Evolutionary conservation across 2,113 vertebrate genomes (phyloP), one percentile per base, ranked within the genome.

Genomic region (Campylomormyrus numenius): DNA sequence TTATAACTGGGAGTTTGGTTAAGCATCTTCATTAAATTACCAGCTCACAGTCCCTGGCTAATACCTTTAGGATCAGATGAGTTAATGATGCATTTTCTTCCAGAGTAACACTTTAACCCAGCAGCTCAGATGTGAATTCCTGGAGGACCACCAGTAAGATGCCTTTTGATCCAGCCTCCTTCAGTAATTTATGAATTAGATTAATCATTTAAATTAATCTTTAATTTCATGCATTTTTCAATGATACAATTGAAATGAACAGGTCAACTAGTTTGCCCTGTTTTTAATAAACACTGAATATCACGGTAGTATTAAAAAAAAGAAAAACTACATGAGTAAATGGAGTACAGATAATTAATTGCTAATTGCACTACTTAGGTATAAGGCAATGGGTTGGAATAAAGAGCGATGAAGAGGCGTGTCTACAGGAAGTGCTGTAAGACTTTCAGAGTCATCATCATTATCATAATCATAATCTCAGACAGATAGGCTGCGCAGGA

Each of bases 151-250:
- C n/a, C n/a, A 27, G 85, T 86, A 50, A 21, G 85, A 50, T 49
- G 5, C 46, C 48, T 50, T 86, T 31, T 52, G 48, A 50, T 87
- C 27, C 85, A 87, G 27, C 27, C 13, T 49, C 85, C 48, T 87
- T 27, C 50, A 53, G 83, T 87, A 87, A 87, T 53, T 87, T 42
- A 80, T 39, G 15, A 42, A 35, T 80, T 85, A 46, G 45, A 45
- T 85, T 85, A 85, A 85, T 85, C 83, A n/a, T 85, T 24, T 85
- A 45, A 42, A 46, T 80, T 39, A 80, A 39, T 80, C 35, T 80
- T 80, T 80, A 48, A 46, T 48, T 85, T 45, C 39, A 48, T 85
- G 83, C 45, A 85, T 85, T 85, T 85, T 80, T 85, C 39, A 85
- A 24, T 11, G 15, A 46, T 85, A 48, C 21, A 46, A 42, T 46